Evolutionary conservation across 2,888 invertebrate species (phyloP), one percentile per base, ranked within the genome.

Genomic region (Brachypalpus laphriformis): DNA sequence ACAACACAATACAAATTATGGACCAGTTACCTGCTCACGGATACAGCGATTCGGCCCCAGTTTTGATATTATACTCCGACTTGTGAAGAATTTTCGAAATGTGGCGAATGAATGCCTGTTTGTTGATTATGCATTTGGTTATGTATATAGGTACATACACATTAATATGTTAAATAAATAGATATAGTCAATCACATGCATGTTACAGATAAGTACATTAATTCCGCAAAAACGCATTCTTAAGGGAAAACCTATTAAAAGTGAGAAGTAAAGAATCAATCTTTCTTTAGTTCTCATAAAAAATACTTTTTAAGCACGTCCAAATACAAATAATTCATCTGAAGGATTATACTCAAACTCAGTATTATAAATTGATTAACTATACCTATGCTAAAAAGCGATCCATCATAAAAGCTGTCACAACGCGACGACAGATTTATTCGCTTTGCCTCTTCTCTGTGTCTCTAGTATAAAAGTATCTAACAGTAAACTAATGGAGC

Each of bases 401-500:
- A 80, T 72, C 57, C 8, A 65, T 80, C 72, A 75, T 81, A 61
- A 40, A 40, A 49, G 22, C 40, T 70, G 57, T 75, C 61, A 25
- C 54, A 40, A 40, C 7, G 14, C 34, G 11, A 1, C 5, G 22
- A 68, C 31, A 68, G 51, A 71, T 63, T 68, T 63, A 70, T 54
- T 40, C 57, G 56, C 31, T 18, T 28, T 76, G 31, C 40, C 45
- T 57, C 40, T 56, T 78, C 59, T 18, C 75, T 68, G 6, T 45
- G 61, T 40, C 68, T 40, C 68, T 31, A 54, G 20, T 45, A 34
- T 40, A 34, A 34, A 16, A 59, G 28, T 72, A 66, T 77, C 49
- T 76, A 51, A 56, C 68, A 63, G 11, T 49, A 57, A 68, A 56
- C 63, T 74, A 74, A 83, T 83, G 61, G 82, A 83, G 78, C 78